Conservation (phyloP, 2,113 vertebrate genomes). For the Ciconia boyciana region DNA sequence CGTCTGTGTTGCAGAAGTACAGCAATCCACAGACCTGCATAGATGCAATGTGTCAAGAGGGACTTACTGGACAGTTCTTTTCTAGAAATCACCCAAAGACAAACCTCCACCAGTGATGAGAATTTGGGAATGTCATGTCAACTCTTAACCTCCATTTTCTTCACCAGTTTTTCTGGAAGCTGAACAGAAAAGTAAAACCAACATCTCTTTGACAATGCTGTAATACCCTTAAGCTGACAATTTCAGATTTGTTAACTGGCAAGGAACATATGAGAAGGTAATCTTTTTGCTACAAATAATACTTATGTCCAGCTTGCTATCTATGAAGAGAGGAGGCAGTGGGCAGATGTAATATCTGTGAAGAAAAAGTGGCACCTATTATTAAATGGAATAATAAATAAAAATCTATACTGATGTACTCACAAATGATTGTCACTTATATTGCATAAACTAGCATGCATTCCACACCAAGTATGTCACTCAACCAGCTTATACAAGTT, state of each 20-base stretch:
- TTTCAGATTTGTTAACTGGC: neutral
- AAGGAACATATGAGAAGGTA: neutral
- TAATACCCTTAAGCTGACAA: neutral
- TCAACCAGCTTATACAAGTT: neutral
- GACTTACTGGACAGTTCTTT: neutral
- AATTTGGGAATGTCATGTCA: fast-evolving
- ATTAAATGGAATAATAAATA: neutral
- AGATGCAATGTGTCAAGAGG: neutral
- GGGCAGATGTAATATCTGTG: neutral
- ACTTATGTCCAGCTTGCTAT: neutral
- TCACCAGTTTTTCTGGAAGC: neutral
- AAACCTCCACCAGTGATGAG: neutral
- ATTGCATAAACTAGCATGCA: neutral
- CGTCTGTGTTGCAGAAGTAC: neutral
- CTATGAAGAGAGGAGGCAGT: neutral
- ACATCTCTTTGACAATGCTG: neutral
- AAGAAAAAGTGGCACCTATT: neutral
- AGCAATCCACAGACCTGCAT: neutral
- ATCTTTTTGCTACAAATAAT: neutral
- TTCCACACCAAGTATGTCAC: neutral
- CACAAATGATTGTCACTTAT: neutral
- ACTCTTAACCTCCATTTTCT: neutral
- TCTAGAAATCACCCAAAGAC: neutral
- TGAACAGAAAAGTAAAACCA: neutral
- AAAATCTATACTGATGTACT: neutral